Evolutionary conservation across 2,113 vertebrate species (phyloP).

Genomic region (Synchiropus splendidus): DNA sequence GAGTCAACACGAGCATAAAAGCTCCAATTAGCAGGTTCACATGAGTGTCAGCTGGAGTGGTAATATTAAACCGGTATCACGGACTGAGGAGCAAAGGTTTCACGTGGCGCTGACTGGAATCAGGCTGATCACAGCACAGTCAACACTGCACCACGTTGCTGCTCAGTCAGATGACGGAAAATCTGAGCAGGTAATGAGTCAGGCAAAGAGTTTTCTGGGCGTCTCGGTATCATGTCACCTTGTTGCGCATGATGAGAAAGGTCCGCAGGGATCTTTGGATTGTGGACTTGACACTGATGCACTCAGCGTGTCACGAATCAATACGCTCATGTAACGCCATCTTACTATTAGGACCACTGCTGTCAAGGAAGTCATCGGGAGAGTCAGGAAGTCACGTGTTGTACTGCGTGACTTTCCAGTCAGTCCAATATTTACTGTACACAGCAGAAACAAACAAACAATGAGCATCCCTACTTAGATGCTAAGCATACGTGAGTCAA

Average conservation of each 20-base stretch:
- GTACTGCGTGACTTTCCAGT: too few species aligned
- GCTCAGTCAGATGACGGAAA: conserved; percentile 24
- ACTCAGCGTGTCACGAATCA: too few species aligned
- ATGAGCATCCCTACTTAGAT: too few species aligned
- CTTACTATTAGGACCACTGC: too few species aligned
- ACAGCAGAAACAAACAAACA: too few species aligned
- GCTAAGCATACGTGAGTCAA: too few species aligned
- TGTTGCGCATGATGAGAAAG: conserved; percentile 23
- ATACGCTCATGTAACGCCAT: too few species aligned
- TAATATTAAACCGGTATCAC: conserved; percentile 10
- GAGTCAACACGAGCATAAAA: conserved; percentile 15
- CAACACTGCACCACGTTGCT: conserved; percentile 7
- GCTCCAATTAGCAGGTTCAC: conserved; percentile 20
- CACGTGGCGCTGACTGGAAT: conserved; percentile 34
- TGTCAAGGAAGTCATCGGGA: too few species aligned
- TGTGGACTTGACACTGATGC: neutral
- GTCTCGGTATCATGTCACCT: conserved; percentile 50
- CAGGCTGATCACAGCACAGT: conserved; percentile 30
- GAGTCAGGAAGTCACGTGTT: too few species aligned
- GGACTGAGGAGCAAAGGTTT: conserved; percentile 24
- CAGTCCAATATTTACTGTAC: too few species aligned
- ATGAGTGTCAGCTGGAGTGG: conserved; percentile 2
- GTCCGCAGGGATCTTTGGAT: neutral
- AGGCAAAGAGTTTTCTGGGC: conserved; percentile 34
- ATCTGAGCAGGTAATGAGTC: conserved; percentile 16